A percentile compares a stretch with the other conserved stretches of the same genome.
These are phyloP conservation scores for Cynopterus sphinx DNA, from an alignment of 2,797 vertebrate species.

Conservation along the genomic window DNA sequence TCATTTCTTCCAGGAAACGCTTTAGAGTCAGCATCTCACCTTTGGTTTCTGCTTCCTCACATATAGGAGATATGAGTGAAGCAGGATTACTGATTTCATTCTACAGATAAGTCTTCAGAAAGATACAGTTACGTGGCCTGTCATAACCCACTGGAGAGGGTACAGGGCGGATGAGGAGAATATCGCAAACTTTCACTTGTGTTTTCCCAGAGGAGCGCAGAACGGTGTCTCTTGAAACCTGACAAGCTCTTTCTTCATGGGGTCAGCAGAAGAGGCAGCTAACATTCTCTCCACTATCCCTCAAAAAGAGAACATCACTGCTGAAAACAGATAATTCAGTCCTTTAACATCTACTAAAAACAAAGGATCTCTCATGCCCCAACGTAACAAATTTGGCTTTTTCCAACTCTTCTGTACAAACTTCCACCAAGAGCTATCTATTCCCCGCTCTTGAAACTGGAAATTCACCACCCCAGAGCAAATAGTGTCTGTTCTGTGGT, in stretches of 20 bases:
- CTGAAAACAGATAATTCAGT: not conserved
- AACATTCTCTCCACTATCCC: not conserved
- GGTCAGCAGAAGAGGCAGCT: not conserved
- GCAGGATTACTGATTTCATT: not conserved
- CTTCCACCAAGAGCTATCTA: not conserved
- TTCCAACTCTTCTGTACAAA: slow-evolving; percentile 36
- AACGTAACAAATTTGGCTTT: slow-evolving; percentile 2
- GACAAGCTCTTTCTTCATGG: not conserved
- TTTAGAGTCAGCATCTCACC: not conserved
- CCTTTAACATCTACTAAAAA: not conserved
- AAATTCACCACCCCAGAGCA: slow-evolving; percentile 16
- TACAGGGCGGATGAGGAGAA: not conserved
- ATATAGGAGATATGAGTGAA: not conserved
- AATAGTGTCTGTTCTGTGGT: slow-evolving; percentile 61
- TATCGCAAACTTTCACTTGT: not conserved
- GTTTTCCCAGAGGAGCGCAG: not conserved
- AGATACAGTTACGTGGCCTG: not conserved
- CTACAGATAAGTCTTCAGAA: not conserved
- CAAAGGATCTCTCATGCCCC: not conserved
- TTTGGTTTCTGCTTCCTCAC: not conserved
- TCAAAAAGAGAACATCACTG: not conserved
- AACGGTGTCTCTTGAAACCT: not conserved
- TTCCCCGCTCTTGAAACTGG: not conserved
- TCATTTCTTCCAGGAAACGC: slow-evolving; percentile 58
- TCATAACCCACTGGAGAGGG: not conserved